Percentiles rank a stretch among this genome's conserved stretches.
phyloP scores from a whole-genome alignment of 2,888 invertebrate genomes.

The Tholera decimalis region DNA sequence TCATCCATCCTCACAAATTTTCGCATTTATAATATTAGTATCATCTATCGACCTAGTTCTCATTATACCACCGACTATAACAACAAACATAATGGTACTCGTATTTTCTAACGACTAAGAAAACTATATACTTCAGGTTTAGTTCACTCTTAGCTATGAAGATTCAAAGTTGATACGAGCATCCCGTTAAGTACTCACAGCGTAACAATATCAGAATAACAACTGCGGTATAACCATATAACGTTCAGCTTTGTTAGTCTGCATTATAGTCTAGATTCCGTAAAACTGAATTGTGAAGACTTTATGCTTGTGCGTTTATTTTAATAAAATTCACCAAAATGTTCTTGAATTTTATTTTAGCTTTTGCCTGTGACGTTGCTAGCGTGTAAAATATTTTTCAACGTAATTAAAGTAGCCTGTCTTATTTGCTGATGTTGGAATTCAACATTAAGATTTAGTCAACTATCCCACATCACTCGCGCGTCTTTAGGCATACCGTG shows the following conservation, averaged over 20 bases:
- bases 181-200: conserved; percentile 11
- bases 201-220: conserved; percentile 10
- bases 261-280: conserved; percentile 12
- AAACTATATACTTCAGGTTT: conserved; percentile 28
- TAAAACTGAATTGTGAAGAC: conserved; percentile 1
- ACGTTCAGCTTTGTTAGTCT: conserved; percentile 17
- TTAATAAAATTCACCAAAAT: conserved; percentile 4
- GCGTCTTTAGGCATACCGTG: too few species aligned
- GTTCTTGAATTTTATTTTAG: conserved; percentile 4
- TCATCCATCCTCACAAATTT: too few species aligned
- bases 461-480: too few species aligned
- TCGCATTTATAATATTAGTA: too few species aligned
- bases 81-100: not conserved
- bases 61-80: conserved; percentile 1
- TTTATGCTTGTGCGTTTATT: conserved; percentile 21
- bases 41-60: too few species aligned
- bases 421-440: too few species aligned
- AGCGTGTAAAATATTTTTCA: too few species aligned
- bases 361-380: too few species aligned
- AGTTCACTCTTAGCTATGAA: conserved; percentile 23
- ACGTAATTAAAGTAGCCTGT: too few species aligned
- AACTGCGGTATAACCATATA: conserved; percentile 11
- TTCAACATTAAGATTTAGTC: too few species aligned
- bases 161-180: conserved; percentile 17
- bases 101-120: not conserved